These are phyloP conservation scores for Danio rerio DNA, from an alignment of 2,113 vertebrate species.

Conservation along the genomic window GRCz12tu NC_133182.1:53372501-53373000, in stretches of 20 bases:
- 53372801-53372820: constrained; percentile 37
- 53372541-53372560: constrained; percentile 11
- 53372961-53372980: constrained; percentile 24
- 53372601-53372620: not conserved
- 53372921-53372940: constrained; percentile 45
- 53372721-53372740: constrained; percentile 66
- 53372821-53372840: constrained; percentile 12
- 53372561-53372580: constrained; percentile 31
- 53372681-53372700: constrained; percentile 36
- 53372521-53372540: constrained; percentile 21
- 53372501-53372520: constrained; percentile 21
- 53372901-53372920: constrained; percentile 22
- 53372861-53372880: constrained; percentile 24
- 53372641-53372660: constrained; percentile 26
- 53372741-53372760: constrained; percentile 42
- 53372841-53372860: constrained; percentile 18
- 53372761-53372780: constrained; percentile 39
- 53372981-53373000: constrained; percentile 52
- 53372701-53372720: constrained; percentile 71
- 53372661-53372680: constrained; percentile 37
- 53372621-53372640: constrained; percentile 25
- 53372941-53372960: constrained; percentile 46
- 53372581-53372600: constrained; percentile 11
- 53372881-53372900: not conserved
- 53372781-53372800: constrained; percentile 17